Base-by-base conservation (phyloP, 1,140 invertebrate species). In the Pteromalus puparum region DNA sequence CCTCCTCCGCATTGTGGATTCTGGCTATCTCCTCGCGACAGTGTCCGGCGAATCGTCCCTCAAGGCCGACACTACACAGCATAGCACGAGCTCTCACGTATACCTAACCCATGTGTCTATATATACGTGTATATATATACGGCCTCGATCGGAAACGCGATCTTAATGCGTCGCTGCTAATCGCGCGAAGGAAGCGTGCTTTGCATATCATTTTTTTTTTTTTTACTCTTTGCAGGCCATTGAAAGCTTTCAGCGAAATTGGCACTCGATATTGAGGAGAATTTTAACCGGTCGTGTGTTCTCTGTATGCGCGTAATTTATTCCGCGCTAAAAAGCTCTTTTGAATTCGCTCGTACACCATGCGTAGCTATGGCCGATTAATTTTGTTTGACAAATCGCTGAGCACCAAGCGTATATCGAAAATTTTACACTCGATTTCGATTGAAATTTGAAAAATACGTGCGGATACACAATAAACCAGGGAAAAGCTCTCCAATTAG, bases 1-100 rank as follows among this genome's bases (percentile, higher is more conserved):
- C 5, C 4, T 67, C 24, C 61, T 67, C 53, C 18, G 61, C 28
- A 79, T 79, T 79, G 28, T 38, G 61, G 61, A 67, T 67, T 79
- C 76, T 30, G n/a, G 21, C 42, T 65, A 61, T 65, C 15, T 28
- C 28, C 46, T 38, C 77, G 77, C 15, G 48, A 53, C 48, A 21
- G 13, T 18, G 48, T 21, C 13, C 28, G 42, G 15, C 48, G 48
- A 34, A 61, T 34, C 9, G 18, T 12, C 30, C 53, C 53, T 1
- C 48, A 67, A 67, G 77, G 77, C 28, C 26, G 48, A 5, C 13
- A 53, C 48, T 53, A 18, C 5, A 53, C 10, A 48, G 13, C 46
- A 2, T 18, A 53, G 30, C 18, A 6, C 53, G 53, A 7, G 24
- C n/a, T 48, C 38, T 48, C 42, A 75, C 42, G 73, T 75, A 75